Evolutionary conservation across 2,888 invertebrate species (phyloP), one percentile per base, ranked within the genome.

Genomic region (Neria commutata): DNA sequence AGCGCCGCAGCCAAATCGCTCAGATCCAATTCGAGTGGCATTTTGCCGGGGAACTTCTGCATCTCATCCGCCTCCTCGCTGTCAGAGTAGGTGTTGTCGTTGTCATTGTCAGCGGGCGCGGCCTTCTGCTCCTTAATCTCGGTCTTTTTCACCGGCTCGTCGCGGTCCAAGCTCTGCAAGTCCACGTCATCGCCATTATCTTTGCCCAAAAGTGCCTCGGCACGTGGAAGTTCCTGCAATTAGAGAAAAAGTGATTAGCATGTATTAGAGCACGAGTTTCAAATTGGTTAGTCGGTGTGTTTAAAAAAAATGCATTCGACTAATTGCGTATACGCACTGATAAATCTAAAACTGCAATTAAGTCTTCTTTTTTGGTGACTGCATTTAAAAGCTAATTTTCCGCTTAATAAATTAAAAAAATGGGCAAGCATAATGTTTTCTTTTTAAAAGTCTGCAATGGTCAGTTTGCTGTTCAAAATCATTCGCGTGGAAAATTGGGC

Each of bases 1-100:
- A 89, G 84, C 26, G 88, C 91, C 42, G 91, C 90, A 25, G 92
- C 91, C 60, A 93, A 84, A 64, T 93, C 92, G 72, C 92, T 92
- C 62, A 93, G 86, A 82, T 92, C 91, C 75, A 94, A 86, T 79
- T 91, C 91, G 58, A 92, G 85, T 60, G 92, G 92, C 77, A 93
- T 83, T 79, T 90, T 91, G 76, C 90, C 86, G 71, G 86, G 86
- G 58, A 69, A 73, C 63, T 81, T 81, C 77, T 81, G 88, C 67
- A 85, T 83, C 61, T 88, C 87, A 52, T 87, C 85, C 50, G 86
- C 84, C 85, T 87, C 76, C 85, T 86, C 16, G 85, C 85, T 72
- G 84, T 77, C 77, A 24, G 75, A 73, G 37, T 71, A 75, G 51
- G 70, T 70, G 50, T 74, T 74, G 47, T 77, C 86, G 40, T 62